These are phyloP conservation scores for Pachydiplax longipennis DNA, from an alignment of 2,888 invertebrate species.

Conservation along the genomic window DNA sequence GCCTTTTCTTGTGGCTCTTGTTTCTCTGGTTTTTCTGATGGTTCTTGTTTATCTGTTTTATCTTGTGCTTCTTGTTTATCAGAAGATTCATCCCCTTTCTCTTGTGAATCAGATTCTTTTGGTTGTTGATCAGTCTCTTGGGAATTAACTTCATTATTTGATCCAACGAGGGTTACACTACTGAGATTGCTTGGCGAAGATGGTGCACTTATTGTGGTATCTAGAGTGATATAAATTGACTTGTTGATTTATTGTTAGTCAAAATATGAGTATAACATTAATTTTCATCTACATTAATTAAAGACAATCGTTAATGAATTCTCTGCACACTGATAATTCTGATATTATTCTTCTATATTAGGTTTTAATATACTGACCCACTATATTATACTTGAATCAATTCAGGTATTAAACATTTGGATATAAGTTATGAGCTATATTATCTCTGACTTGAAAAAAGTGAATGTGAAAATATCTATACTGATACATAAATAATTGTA, in stretches of 20 bases:
- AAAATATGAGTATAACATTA: not conserved
- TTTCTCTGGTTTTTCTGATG: conserved; percentile 2
- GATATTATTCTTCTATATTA: too few relatives aligned
- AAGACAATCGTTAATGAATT: too few relatives aligned
- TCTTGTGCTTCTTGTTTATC: conserved; percentile 18
- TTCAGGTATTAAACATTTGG: too few relatives aligned
- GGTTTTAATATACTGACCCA: too few relatives aligned
- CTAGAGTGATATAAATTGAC: conserved; percentile 49
- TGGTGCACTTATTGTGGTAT: conserved; percentile 66
- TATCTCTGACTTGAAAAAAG: too few relatives aligned
- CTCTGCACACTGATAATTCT: too few relatives aligned
- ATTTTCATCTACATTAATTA: too few relatives aligned
- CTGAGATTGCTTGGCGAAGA: conserved; percentile 78
- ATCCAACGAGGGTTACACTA: conserved; percentile 74
- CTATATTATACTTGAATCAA: too few relatives aligned
- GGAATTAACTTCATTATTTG: conserved; percentile 62
- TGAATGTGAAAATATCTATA: too few relatives aligned
- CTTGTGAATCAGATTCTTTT: conserved; percentile 52
- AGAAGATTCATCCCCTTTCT: conserved; percentile 34
- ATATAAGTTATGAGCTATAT: too few relatives aligned
- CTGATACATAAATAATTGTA: too few relatives aligned
- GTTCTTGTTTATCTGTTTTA: conserved; percentile 6
- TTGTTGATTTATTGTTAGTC: not conserved
- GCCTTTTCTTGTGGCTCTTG: not conserved
- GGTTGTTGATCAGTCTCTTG: conserved; percentile 57